Percentiles rank a stretch among this genome's conserved stretches.
These are phyloP conservation scores for Ennomos fuscantarius DNA, from an alignment of 2,888 invertebrate species.

Conservation along the genomic window DNA sequence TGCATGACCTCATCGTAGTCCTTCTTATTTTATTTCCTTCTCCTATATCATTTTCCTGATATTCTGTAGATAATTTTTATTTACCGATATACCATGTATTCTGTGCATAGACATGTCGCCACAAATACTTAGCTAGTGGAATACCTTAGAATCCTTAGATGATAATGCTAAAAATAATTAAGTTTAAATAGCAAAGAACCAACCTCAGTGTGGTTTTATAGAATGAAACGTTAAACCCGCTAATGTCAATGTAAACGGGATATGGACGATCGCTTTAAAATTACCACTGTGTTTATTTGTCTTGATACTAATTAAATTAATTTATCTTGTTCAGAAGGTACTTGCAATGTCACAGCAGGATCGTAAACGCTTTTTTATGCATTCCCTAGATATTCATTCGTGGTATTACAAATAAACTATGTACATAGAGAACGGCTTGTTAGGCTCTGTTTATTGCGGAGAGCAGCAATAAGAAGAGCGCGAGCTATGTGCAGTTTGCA, in stretches of 20 bases:
- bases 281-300: conserved; percentile 34
- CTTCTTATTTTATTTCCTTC: conserved; percentile 48
- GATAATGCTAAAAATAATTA: neutral
- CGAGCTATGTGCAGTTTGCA: neutral
- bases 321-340: conserved; percentile 38
- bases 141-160: neutral
- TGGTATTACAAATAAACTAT: conserved; percentile 17
- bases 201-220: conserved; percentile 8
- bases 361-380: conserved; percentile 21
- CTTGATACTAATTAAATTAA: conserved; percentile 51
- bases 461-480: conserved; percentile 20
- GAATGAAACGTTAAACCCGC: conserved; percentile 7
- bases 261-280: conserved; percentile 6
- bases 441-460: conserved; percentile 36
- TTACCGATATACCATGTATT: conserved; percentile 13
- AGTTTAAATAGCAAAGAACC: conserved; percentile 1
- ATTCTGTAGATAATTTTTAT: conserved; percentile 15
- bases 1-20: conserved; percentile 70
- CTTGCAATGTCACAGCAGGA: conserved; percentile 27
- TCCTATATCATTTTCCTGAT: conserved; percentile 46
- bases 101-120: no score
- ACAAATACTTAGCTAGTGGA: neutral
- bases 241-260: no score
- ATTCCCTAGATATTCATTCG: conserved; percentile 17
- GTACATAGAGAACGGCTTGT: conserved; percentile 19